These are phyloP conservation scores for Drosophila nasuta DNA, from an alignment of 1,140 invertebrate species.

Conservation along the genomic window DNA sequence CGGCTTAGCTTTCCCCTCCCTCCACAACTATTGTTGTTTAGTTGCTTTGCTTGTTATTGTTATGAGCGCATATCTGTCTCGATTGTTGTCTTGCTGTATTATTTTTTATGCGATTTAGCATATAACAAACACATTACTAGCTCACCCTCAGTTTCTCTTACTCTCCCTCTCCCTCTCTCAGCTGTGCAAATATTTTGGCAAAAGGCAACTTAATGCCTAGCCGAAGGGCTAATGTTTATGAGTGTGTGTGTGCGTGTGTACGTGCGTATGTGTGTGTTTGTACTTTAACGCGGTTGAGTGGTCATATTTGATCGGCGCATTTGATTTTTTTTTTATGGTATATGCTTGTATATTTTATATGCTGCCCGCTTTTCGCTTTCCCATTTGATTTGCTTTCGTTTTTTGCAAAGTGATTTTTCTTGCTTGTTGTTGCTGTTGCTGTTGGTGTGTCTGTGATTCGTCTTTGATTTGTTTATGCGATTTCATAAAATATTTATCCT, in stretches of 20 bases:
- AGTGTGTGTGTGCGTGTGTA: conserved; percentile 16
- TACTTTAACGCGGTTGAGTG: conserved; percentile 74
- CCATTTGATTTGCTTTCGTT: conserved; percentile 29
- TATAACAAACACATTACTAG: conserved; percentile 81
- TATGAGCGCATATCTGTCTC: conserved; percentile 57
- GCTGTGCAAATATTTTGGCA: conserved; percentile 79
- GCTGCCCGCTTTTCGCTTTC: conserved; percentile 30
- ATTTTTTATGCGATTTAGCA: conserved; percentile 82
- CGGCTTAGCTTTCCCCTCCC: neutral
- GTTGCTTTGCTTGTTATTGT: conserved; percentile 65
- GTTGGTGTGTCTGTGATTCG: conserved; percentile 68
- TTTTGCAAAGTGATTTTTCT: conserved; percentile 63
- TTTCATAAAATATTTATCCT: conserved; percentile 84
- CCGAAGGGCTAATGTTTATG: conserved; percentile 71
- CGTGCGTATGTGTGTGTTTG: conserved; percentile 36
- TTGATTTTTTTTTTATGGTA: conserved; percentile 53
- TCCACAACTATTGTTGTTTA: conserved; percentile 41
- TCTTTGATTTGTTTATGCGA: conserved; percentile 83
- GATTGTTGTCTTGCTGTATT: conserved; percentile 16
- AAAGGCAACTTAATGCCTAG: conserved; percentile 55
- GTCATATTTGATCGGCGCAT: conserved; percentile 78
- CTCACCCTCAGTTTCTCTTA: conserved; percentile 10
- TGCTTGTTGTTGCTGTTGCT: conserved; percentile 25
- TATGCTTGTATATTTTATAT: conserved; percentile 19
- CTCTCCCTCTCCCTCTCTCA: conserved; percentile 5